Base-by-base conservation (phyloP, 2,113 vertebrate genomes). In the Rallus limicola region DNA sequence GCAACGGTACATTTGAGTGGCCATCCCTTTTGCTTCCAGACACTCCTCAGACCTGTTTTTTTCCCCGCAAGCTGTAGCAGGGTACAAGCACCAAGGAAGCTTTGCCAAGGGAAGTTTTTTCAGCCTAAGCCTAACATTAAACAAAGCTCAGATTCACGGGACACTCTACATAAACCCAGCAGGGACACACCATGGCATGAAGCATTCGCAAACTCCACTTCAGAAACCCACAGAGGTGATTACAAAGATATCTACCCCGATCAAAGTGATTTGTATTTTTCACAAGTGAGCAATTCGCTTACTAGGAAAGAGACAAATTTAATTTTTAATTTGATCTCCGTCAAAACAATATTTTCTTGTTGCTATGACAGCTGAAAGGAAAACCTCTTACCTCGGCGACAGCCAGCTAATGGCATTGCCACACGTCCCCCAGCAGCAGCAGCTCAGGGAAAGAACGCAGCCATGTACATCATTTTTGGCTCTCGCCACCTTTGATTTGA, bases 341-440 rank as follows among this genome's bases (percentile, higher is more conserved):
- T 92, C 96, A 95, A 96, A 96, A 79, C 96, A 94, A 48, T 96
- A 95, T 92, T 95, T 95, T 79, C 95, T 87, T n/a, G 95, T 97
- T 96, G 91, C 95, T 96, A 92, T 92, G 95, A 96, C 93, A 89
- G 88, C 86, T 85, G 71, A 86, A 86, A 89, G 62, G 78, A 95
- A 96, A 97, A 93, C 50, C 82, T 93, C 93, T 74, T 90, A 56
- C 58, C 72, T 82, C 8, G 1, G n/a, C 9, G 36, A 65, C 77
- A 91, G 78, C 38, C 64, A 90, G 76, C 80, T 13, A 69, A 89
- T 7, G 18, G 83, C 69, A 65, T 0, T 55, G 93, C 93, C 0
- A 6, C 74, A 38, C 5, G 8, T 67, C 44, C 90, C 67, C 62
- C 65, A 19, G 82, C 83, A 93, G 92, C 95, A 81, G 71, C 6